Evolutionary conservation across 2,888 invertebrate genomes (phyloP), one percentile per base, ranked within the genome.

Genomic region (Alitta virens): DNA sequence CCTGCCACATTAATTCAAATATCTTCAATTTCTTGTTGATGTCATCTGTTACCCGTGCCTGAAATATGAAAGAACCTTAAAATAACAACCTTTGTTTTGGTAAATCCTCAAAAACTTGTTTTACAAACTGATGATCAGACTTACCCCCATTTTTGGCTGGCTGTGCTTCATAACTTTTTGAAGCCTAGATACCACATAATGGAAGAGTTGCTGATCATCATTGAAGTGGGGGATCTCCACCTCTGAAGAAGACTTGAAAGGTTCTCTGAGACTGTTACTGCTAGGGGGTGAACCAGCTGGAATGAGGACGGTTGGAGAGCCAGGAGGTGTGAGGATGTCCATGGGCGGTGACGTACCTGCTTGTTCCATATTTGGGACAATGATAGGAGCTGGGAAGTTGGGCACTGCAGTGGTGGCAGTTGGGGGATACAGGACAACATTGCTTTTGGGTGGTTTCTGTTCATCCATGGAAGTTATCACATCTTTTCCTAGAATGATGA

Each of bases 21-120:
- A 76, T 54, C 18, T 64, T 64, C 50, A 78, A 54, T 52, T 72
- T 72, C 60, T 68, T 70, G 26, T 66, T 66, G 16, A 77, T 68
- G 38, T 77, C 77, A 46, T 75, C 74, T n/a, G 66, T 24, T 1
- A 72, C 67, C 24, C 70, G 67, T 5, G 64, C 67, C 77, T 77
- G 59, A 18, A 54, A 60, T 2, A 7, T 14, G 9, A 52, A 5
- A 14, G 23, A 7, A 52, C 23, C 18, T 9, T 23, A 49, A 9
- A 9, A 21, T 49, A 21, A 49, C 7, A n/a, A n/a, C n/a, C n/a
- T n/a, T n/a, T n/a, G n/a, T n/a, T n/a, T n/a, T n/a, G n/a, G n/a
- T n/a, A 49, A 49, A 49, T 3, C 49, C 49, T 21, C 49, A 49
- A 49, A 18, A 49, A 9, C 5, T 21, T 49, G 23, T 23, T 49